Percentiles rank a stretch among this genome's conserved stretches.
Evolutionary conservation across 2,797 vertebrate genomes (phyloP).

Genomic region (Molossus alvarezi): DNA sequence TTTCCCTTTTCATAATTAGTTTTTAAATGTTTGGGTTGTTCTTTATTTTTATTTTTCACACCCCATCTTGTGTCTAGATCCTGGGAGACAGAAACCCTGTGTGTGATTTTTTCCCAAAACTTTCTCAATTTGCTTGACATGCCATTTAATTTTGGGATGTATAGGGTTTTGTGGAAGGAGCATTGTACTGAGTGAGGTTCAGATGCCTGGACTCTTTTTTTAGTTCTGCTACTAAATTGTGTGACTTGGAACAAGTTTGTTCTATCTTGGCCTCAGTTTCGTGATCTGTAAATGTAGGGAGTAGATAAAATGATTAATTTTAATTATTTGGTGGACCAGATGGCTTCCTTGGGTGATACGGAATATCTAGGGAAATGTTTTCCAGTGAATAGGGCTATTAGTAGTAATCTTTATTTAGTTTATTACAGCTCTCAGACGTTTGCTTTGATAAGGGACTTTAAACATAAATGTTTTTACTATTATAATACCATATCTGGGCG

Average conservation of each 20-base stretch:
- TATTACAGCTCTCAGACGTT: slow-evolving; percentile 25
- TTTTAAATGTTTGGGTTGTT: not conserved
- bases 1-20: slow-evolving; percentile 1
- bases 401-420: slow-evolving; percentile 64
- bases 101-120: slow-evolving; percentile 4
- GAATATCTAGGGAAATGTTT: slow-evolving; percentile 40
- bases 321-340: slow-evolving; percentile 37
- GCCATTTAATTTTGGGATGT: slow-evolving; percentile 35
- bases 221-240: slow-evolving; percentile 2
- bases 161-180: slow-evolving; percentile 6
- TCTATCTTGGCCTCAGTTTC: not conserved
- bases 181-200: not conserved
- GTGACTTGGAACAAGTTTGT: not conserved
- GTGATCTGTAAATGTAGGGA: slow-evolving; percentile 6
- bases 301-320: slow-evolving; percentile 17
- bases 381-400: not conserved
- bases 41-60: not conserved
- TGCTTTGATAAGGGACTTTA: slow-evolving; percentile 59
- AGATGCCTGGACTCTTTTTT: not conserved
- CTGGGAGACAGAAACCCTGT: slow-evolving; percentile 9
- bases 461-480: slow-evolving; percentile 35
- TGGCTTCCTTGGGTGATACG: not conserved
- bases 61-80: not conserved
- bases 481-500: not conserved
- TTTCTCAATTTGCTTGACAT: not conserved